phyloP scores from a whole-genome alignment of 1,140 invertebrate species.

The Musca vetustissima region DNA sequence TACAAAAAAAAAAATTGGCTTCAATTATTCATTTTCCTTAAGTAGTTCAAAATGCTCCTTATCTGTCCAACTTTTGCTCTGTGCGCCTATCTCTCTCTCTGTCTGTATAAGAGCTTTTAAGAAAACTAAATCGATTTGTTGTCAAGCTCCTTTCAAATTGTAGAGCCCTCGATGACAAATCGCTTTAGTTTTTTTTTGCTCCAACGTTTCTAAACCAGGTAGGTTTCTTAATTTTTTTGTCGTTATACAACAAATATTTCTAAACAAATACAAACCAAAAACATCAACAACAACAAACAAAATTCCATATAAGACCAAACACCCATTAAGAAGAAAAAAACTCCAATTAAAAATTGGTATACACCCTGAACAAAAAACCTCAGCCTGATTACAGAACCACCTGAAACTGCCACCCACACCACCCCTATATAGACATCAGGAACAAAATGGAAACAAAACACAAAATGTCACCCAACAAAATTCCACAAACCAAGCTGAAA shows the following conservation, averaged over 20 bases:
- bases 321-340: background rate
- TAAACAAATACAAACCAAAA: background rate
- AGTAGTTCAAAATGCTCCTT: background rate
- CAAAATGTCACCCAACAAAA: no score
- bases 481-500: no score
- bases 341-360: background rate
- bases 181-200: constrained; percentile 14
- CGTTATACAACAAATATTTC: no score
- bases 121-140: background rate
- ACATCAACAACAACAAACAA: no score
- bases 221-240: constrained; percentile 23
- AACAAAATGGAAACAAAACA: no score
- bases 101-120: background rate
- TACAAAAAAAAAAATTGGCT: constrained; percentile 21
- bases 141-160: background rate
- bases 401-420: background rate
- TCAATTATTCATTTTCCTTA: constrained; percentile 9
- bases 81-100: no score
- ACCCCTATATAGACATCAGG: no score
- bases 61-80: background rate
- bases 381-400: background rate
- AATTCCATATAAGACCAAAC: background rate
- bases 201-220: constrained; percentile 24
- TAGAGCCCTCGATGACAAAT: constrained; percentile 16
- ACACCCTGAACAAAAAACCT: background rate